A percentile compares a stretch with the other conserved stretches of the same genome.
Evolutionary conservation across 2,888 invertebrate genomes (phyloP).

Genomic region (Limnephilus auricula): DNA sequence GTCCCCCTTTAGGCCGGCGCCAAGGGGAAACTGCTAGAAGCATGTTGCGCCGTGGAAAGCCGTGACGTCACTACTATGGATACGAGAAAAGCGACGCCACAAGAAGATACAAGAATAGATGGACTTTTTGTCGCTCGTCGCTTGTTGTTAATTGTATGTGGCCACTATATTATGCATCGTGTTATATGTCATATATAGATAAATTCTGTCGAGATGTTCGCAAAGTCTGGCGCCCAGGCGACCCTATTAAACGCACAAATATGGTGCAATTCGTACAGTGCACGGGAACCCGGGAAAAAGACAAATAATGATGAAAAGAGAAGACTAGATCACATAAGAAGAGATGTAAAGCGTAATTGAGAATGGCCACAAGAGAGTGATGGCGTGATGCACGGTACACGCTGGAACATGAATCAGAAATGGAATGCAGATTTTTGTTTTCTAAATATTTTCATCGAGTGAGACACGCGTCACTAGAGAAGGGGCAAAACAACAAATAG

Average conservation of each 20-base stretch:
- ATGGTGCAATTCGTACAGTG: too few relatives aligned
- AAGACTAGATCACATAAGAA: neutral
- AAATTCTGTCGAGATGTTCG: too few relatives aligned
- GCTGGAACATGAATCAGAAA: constrained; percentile 12
- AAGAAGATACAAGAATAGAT: neutral
- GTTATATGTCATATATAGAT: too few relatives aligned
- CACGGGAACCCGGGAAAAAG: too few relatives aligned
- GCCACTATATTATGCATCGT: neutral
- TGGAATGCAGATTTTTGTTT: constrained; percentile 4
- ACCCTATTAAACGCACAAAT: too few relatives aligned
- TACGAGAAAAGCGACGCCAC: constrained; percentile 9
- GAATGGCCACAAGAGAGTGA: neutral
- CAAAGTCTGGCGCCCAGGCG: too few relatives aligned
- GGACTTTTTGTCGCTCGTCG: neutral
- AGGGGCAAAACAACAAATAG: neutral
- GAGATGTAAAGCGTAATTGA: neutral
- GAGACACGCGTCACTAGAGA: neutral
- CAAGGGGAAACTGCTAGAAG: constrained; percentile 68
- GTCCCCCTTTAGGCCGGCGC: constrained; percentile 69
- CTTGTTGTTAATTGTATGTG: neutral
- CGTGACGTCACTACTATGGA: constrained; percentile 29
- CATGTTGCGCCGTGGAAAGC: constrained; percentile 64
- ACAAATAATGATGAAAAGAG: too few relatives aligned
- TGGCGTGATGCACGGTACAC: neutral
- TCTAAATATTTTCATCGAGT: constrained; percentile 15